These are phyloP conservation scores for Leptosomus discolor DNA, from an alignment of 2,113 vertebrate genomes.

Conservation along the genomic window DNA sequence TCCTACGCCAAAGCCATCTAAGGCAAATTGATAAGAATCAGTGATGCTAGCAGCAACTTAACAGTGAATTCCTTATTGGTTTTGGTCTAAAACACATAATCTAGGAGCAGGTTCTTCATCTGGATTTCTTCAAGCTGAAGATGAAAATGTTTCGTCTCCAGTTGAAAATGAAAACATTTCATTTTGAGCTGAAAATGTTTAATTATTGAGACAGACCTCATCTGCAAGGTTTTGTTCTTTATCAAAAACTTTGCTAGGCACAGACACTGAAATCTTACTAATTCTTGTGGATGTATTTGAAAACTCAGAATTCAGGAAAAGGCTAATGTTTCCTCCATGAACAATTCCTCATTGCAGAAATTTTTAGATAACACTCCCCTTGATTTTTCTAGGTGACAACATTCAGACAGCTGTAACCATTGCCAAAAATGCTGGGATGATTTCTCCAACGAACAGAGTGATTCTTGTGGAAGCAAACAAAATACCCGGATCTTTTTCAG, in stretches of 20 bases:
- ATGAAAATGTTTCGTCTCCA: background rate
- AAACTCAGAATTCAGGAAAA: background rate
- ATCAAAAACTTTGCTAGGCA: background rate
- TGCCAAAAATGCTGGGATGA: slow-evolving; percentile 78
- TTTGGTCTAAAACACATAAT: background rate
- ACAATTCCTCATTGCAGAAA: background rate
- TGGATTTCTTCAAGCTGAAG: background rate
- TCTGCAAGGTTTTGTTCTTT: background rate
- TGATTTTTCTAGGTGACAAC: slow-evolving; percentile 75
- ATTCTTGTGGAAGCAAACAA: slow-evolving; percentile 75
- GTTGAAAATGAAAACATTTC: too few relatives aligned
- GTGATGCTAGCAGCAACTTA: background rate
- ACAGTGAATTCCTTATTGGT: background rate
- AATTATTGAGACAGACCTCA: background rate
- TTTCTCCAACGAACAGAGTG: slow-evolving; percentile 61
- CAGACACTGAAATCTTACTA: background rate
- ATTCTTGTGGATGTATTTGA: background rate
- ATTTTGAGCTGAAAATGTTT: too few relatives aligned
- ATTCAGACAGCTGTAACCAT: slow-evolving; percentile 82
- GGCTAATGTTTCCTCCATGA: background rate
- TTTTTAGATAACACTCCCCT: background rate
- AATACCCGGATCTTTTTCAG: slow-evolving; percentile 40
- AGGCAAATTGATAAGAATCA: background rate
- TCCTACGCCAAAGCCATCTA: background rate
- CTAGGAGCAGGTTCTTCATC: background rate